These are phyloP conservation scores for Knipowitschia caucasica DNA, from an alignment of 2,797 vertebrate genomes.

Conservation along the genomic window DNA sequence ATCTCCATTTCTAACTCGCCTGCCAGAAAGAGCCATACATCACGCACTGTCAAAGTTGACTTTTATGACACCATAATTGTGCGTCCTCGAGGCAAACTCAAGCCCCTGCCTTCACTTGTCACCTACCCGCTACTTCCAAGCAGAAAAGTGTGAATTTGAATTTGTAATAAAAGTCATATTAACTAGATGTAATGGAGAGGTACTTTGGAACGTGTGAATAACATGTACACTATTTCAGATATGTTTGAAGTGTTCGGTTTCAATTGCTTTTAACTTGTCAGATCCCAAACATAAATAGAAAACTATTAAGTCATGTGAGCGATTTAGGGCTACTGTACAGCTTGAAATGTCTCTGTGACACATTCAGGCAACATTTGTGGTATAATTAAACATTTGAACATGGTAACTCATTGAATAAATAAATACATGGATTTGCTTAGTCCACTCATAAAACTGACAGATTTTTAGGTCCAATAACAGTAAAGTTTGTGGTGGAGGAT, in stretches of 20 bases:
- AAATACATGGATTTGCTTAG: too few relatives aligned
- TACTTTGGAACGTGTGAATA: not conserved
- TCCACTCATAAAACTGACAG: too few relatives aligned
- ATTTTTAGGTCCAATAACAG: too few relatives aligned
- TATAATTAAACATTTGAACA: too few relatives aligned
- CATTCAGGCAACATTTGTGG: not conserved
- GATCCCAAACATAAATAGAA: constrained; percentile 11
- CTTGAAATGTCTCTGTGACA: not conserved
- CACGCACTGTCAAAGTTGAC: constrained; percentile 26
- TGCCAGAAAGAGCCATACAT: constrained; percentile 23
- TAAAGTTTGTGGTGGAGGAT: too few relatives aligned
- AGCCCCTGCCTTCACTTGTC: constrained; percentile 20
- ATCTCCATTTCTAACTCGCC: constrained; percentile 8
- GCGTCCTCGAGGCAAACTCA: constrained; percentile 27
- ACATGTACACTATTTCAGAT: constrained; percentile 12
- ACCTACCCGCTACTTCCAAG: not conserved
- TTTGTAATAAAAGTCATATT: not conserved
- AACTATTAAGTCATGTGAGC: constrained; percentile 11
- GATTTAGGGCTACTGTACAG: not conserved
- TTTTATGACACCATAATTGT: constrained; percentile 16
- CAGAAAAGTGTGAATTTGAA: not conserved
- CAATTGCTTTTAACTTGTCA: constrained; percentile 18
- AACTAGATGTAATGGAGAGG: not conserved
- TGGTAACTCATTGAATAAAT: too few relatives aligned
- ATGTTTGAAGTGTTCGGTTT: constrained; percentile 29